Base-by-base conservation (phyloP, 2,113 vertebrate species). In the Platycercus adscitus region DNA sequence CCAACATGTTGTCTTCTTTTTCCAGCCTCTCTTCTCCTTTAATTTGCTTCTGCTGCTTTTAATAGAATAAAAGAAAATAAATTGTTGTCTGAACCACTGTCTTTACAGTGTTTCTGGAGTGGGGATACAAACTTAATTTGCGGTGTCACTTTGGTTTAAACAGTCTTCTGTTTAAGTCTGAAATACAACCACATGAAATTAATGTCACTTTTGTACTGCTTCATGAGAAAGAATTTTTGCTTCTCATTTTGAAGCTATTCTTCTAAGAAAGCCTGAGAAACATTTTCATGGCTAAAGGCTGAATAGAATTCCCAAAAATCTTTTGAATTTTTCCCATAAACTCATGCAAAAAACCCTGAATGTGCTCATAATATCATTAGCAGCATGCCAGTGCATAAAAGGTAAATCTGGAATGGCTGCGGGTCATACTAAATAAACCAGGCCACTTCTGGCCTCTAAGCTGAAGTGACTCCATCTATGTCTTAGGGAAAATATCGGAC, bases 41-140 rank as follows among this genome's bases (percentile, higher is more conserved):
- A 82, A 91, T 91, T 94, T 92, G 76, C 53, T 91, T 72, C 69
- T 87, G 63, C 88, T 97, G 90, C 92, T 96, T 96, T 96, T 94
- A 96, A 94, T 94, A 90, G 88, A 95, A 87, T 79, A 76, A 86
- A 96, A 94, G 73, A 92, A 96, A 96, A 96, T 91, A 92, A 85
- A 86, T 94, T 64, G 79, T 83, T 92, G 66, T 92, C 90, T 95
- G 90, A 96, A 88, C 81, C 90, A 70, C 93, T 95, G 91, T 93
- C 90, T 96, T 95, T 75, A 60, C 83, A 84, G 73, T 80, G 77
- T 84, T 96, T 93, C 83, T 93, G 66, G 73, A 89, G 60, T 86
- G 77, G 70, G 71, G 77, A 91, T 81, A 66, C 43, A 73, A 47
- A 83, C 58, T 93, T 94, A 92, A 95, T 97, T 94, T 96, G 83